A percentile compares a stretch with the other conserved stretches of the same genome.
phyloP scores from a whole-genome alignment of 2,113 vertebrate genomes.

The Peromyscus californicus region DNA sequence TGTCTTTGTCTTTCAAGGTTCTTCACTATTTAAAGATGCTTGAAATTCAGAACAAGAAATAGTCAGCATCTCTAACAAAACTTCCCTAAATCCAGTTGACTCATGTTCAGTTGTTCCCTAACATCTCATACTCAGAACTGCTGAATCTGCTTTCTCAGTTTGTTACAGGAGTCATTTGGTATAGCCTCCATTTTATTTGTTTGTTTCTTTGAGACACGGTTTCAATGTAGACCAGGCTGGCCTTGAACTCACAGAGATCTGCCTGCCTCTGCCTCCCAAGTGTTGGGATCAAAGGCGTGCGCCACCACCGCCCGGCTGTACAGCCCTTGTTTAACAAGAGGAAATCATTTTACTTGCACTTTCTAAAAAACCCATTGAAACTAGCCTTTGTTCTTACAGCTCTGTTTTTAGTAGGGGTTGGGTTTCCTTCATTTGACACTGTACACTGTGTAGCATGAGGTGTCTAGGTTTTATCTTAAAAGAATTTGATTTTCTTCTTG shows the following conservation, averaged over 20 bases:
- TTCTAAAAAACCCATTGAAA: neutral
- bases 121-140: neutral
- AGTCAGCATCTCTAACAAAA: neutral
- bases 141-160: neutral
- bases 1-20: neutral
- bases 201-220: neutral
- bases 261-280: neutral
- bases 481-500: constrained; percentile 25
- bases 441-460: neutral
- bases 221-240: neutral
- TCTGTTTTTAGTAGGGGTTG: neutral
- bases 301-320: neutral
- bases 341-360: neutral
- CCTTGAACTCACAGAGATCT: neutral
- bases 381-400: neutral
- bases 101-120: neutral
- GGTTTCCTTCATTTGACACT: neutral
- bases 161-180: constrained; percentile 4
- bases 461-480: neutral
- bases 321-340: neutral
- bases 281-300: neutral
- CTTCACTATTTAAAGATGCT: constrained; percentile 10
- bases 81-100: neutral
- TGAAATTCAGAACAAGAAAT: constrained; percentile 10
- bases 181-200: no score